Base-by-base conservation (phyloP, 2,888 invertebrate species). In the Dryadula phaetusa region DNA sequence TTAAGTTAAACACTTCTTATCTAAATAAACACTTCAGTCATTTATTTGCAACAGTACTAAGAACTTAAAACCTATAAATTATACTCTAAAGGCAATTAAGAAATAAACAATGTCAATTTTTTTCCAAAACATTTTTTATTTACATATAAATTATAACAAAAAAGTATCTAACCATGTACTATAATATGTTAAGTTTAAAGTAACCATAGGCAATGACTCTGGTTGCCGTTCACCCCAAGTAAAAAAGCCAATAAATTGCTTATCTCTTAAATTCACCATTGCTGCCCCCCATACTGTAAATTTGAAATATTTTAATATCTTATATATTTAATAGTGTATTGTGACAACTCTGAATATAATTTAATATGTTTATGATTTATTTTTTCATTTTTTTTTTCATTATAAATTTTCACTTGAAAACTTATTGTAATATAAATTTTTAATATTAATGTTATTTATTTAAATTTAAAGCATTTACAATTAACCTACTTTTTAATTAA, bases 151-250 rank as follows among this genome's bases (percentile, higher is more conserved):
- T 58, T 28, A 65, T 7, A 54, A 61, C 10, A 20, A 46, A 64
- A 53, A 1, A 44, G 61, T 66, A 25, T 54, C 76, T 62, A 86
- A 71, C 88, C 88, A 89, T 40, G 77, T 73, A 64, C 74, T 75
- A 70, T 79, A 88, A 60, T 79, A 72, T 20, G 76, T 67, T 56
- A 87, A 58, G 49, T 82, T 77, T 53, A 87, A 67, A 49, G 84
- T 77, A 20, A 87, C 76, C 42, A 82, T 78, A 0, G 87, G 86
- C 0, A 80, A 72, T 7, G 74, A 75, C 62, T 70, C 77, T 58
- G 79, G 78, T 58, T 79, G 77, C 40, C 66, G 67, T 58, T 87
- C 87, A 0, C 88, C 89, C 88, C 88, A 89, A 1, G 86, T 79
- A 73, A 84, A 83, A 64, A 85, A 77, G 28, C 88, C 88, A 22